Conservation (phyloP, 2,888 invertebrate species). For the Allacma fusca region DNA sequence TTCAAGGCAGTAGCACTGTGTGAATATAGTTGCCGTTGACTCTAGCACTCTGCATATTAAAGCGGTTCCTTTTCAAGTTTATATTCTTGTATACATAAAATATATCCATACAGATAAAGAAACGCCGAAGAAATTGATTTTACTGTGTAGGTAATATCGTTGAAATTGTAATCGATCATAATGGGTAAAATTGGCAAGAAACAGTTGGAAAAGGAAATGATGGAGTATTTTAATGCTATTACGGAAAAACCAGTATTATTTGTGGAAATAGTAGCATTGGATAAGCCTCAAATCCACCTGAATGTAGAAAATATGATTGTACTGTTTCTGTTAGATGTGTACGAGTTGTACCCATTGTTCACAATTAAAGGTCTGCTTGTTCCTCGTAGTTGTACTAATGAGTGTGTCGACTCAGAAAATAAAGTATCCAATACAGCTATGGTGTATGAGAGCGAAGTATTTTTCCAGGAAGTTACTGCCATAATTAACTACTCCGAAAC, state of each 20-base stretch:
- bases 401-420: background rate
- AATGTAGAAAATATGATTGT: conserved; percentile 39
- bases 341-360: conserved; percentile 26
- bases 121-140: no score
- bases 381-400: no score
- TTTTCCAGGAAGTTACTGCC: conserved; percentile 18
- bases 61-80: no score
- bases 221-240: conserved; percentile 32
- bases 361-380: conserved; percentile 13
- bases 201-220: conserved; percentile 24
- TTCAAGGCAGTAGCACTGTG: no score
- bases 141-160: no score
- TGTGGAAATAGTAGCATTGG: conserved; percentile 7
- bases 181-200: conserved; percentile 39
- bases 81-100: no score
- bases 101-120: no score
- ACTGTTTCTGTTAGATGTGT: conserved; percentile 36
- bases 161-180: conserved; percentile 4
- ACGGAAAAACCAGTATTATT: conserved; percentile 38
- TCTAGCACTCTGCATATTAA: no score
- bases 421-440: conserved; percentile 17
- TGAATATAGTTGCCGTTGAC: no score
- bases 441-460: conserved; percentile 35
- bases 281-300: conserved; percentile 4
- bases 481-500: background rate